phyloP scores from a whole-genome alignment of 2,113 vertebrate species.

The Lampris incognitus region DNA sequence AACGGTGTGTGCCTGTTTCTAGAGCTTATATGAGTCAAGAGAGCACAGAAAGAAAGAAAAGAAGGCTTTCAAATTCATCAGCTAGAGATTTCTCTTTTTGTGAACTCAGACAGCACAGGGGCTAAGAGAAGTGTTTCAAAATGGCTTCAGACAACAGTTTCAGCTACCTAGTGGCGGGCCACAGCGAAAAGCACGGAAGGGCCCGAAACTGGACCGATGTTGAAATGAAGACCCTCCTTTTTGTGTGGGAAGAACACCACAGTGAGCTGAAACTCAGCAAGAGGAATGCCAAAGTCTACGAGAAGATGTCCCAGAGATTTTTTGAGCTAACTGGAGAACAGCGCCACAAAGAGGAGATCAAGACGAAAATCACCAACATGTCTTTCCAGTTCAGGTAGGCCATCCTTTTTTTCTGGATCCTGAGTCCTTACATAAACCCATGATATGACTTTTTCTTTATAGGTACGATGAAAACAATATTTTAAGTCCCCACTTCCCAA shows the following conservation, averaged over 20 bases:
- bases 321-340: slow-evolving; percentile 96
- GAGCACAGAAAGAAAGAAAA: slow-evolving; percentile 32
- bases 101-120: slow-evolving; percentile 34
- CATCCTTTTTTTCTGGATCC: background rate
- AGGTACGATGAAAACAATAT: too few species aligned
- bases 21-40: slow-evolving; percentile 41
- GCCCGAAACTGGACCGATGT: slow-evolving; percentile 98
- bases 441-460: too few species aligned
- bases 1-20: slow-evolving; percentile 46
- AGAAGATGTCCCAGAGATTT: slow-evolving; percentile 98
- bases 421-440: too few species aligned
- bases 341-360: slow-evolving; percentile 97
- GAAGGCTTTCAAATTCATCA: slow-evolving; percentile 72
- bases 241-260: slow-evolving; percentile 97
- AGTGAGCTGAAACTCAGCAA: slow-evolving; percentile 96
- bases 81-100: slow-evolving; percentile 43
- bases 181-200: slow-evolving; percentile 94
- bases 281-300: slow-evolving; percentile 97
- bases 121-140: slow-evolving; percentile 50
- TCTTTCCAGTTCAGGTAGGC: slow-evolving; percentile 98
- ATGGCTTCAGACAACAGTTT: slow-evolving; percentile 93
- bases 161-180: slow-evolving; percentile 88
- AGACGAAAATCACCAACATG: slow-evolving; percentile 99
- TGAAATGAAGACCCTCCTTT: slow-evolving; percentile 96
- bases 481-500: too few species aligned